Percentiles rank a stretch among this genome's conserved stretches.
These are phyloP conservation scores for Amblyopsis hoosieri DNA, from an alignment of 2,797 vertebrate genomes.

Conservation along the genomic window DNA sequence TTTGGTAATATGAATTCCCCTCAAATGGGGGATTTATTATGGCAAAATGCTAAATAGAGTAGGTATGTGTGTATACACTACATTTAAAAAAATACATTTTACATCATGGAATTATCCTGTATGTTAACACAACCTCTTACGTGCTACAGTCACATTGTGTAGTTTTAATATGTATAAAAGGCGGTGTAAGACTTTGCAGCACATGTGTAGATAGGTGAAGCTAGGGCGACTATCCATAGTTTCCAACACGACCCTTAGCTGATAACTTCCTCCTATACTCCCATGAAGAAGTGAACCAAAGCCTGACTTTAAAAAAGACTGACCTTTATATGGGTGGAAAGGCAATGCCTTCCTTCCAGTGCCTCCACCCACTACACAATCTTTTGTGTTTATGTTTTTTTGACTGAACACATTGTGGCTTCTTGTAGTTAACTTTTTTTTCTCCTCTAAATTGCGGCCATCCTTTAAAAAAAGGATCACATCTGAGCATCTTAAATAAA, in stretches of 20 bases:
- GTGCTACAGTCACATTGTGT: neutral
- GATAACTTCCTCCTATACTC: constrained; percentile 57
- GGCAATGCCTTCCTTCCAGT: constrained; percentile 1
- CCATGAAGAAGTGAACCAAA: constrained; percentile 31
- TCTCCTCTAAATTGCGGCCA: constrained; percentile 25
- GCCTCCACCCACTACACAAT: neutral
- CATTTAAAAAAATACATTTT: too few relatives aligned
- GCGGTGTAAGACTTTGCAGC: constrained; percentile 17
- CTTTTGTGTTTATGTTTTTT: constrained; percentile 32
- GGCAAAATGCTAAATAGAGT: too few relatives aligned
- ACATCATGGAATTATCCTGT: too few relatives aligned
- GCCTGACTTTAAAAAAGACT: constrained; percentile 23
- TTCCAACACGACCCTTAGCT: constrained; percentile 44
- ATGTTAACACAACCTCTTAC: too few relatives aligned
- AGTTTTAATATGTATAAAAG: neutral
- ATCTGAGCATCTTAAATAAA: constrained; percentile 59
- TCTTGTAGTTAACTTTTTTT: constrained; percentile 22
- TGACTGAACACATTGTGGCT: constrained; percentile 25
- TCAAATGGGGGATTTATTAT: too few relatives aligned
- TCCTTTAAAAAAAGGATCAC: constrained; percentile 23
- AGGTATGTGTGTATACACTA: too few relatives aligned
- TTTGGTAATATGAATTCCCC: too few relatives aligned
- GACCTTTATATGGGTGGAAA: constrained; percentile 13
- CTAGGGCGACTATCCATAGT: constrained; percentile 21
- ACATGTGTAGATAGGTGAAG: constrained; percentile 37